Conservation (phyloP, 2,888 invertebrate genomes). For the Euplexia lucipara region DNA sequence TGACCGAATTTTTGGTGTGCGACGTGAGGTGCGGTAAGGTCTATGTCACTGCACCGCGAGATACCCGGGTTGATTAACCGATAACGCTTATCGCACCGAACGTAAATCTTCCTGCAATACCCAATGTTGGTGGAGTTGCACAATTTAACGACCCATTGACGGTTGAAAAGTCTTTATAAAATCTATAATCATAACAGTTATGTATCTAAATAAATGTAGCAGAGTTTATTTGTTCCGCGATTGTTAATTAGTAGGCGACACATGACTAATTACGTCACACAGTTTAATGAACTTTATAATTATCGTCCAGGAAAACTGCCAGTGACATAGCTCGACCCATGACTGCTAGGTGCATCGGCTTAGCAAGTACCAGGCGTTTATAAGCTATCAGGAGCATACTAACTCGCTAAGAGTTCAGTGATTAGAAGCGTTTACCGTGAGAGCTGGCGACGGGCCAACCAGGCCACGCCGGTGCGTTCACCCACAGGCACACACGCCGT, state of each 20-base stretch:
- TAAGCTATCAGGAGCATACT: slow-evolving; percentile 85
- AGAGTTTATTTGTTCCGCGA: slow-evolving; percentile 37
- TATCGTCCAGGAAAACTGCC: slow-evolving; percentile 53
- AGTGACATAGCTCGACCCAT: slow-evolving; percentile 61
- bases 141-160: slow-evolving; percentile 59
- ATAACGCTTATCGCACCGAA: slow-evolving; percentile 77
- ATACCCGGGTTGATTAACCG: slow-evolving; percentile 82
- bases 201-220: slow-evolving; percentile 28
- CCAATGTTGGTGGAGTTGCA: slow-evolving; percentile 66
- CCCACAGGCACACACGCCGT: slow-evolving; percentile 76
- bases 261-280: slow-evolving; percentile 54
- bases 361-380: slow-evolving; percentile 85
- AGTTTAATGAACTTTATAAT: slow-evolving; percentile 66
- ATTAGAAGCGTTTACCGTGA: slow-evolving; percentile 88
- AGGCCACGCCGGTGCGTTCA: slow-evolving; percentile 88
- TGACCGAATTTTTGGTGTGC: slow-evolving; percentile 55
- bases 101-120: slow-evolving; percentile 75
- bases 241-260: slow-evolving; percentile 51
- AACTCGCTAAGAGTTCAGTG: slow-evolving; percentile 83
- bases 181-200: slow-evolving; percentile 18
- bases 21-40: slow-evolving; percentile 71
- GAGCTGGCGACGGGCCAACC: slow-evolving; percentile 88
- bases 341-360: slow-evolving; percentile 74
- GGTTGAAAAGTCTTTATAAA: neutral
- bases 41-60: slow-evolving; percentile 79